Evolutionary conservation across 2,888 invertebrate species (phyloP), one percentile per base, ranked within the genome.

Genomic region (Chrysotoxum bicinctum): DNA sequence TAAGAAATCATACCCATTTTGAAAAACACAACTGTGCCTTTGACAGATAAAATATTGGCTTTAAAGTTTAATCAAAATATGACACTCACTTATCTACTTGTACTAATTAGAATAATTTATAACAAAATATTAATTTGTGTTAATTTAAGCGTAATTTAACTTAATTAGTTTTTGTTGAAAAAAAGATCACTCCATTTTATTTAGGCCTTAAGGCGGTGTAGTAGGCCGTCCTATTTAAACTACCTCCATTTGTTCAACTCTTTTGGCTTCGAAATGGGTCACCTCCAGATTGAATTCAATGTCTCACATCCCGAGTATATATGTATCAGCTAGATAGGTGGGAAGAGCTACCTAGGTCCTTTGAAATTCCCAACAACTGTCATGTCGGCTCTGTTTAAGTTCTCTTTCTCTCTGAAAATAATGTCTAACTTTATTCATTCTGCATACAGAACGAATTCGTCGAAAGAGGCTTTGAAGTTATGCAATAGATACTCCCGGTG

Each of bases 331-430:
- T 35, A 35, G 32, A 10, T 32, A 54, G 54, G 16, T 16, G n/a
- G 8, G 14, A 30, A 43, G 14, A 21, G 8, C 2, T 21, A 3
- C 23, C 50, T 26, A 14, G 19, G 2, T 21, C 30, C 70, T 70
- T 64, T 66, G 6, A 70, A 81, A 76, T 81, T 76, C 81, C 81
- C 81, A 81, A 66, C 81, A 81, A 66, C 58, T 66, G 81, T 58
- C 58, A 35, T 66, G 81, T 58, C 58, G 58, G 54, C 54, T 64
- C 76, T 77, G 58, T 76, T 40, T 26, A 62, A 62, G 43, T 62
- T 26, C 21, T 62, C 43, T n/a, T 43, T 62, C 43, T 43, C 37
- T 48, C 14, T 16, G 19, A 48, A 19, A 32, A 64, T 45, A 73
- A 73, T 74, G 62, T 69, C 45, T 68, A 78, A 78, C 73, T 78